phyloP scores from a whole-genome alignment of 2,888 invertebrate genomes.

The Troides oblongomaculatus region DNA sequence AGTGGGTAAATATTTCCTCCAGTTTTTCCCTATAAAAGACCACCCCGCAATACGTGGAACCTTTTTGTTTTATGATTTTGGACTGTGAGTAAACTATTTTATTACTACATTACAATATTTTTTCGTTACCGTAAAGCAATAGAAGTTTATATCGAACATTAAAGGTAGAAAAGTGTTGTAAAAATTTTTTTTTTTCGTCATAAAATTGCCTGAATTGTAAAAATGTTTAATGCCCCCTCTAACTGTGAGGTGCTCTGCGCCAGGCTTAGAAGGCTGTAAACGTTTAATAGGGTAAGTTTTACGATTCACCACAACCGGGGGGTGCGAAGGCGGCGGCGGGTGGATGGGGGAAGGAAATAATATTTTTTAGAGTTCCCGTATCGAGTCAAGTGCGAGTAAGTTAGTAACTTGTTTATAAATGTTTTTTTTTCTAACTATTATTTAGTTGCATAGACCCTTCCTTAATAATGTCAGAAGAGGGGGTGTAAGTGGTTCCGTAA shows the following conservation, averaged over 20 bases:
- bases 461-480: too few species aligned
- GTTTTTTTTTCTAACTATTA: too few species aligned
- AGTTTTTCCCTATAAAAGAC: too few species aligned
- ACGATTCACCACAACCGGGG: constrained; percentile 44
- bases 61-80: too few species aligned
- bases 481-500: too few species aligned
- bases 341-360: constrained; percentile 20
- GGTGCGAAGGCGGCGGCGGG: too few species aligned
- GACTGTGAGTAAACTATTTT: neutral
- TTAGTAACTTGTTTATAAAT: too few species aligned
- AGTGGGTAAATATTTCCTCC: too few species aligned
- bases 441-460: too few species aligned
- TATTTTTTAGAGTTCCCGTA: constrained; percentile 11
- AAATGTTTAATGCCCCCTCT: constrained; percentile 35
- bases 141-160: neutral
- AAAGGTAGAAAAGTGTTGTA: constrained; percentile 3
- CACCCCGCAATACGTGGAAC: too few species aligned
- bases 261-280: constrained; percentile 60
- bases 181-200: constrained; percentile 30
- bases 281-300: constrained; percentile 74
- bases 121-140: neutral
- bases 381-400: neutral
- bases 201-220: constrained; percentile 24
- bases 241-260: constrained; percentile 30
- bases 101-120: neutral